Base-by-base conservation (phyloP, 2,888 invertebrate species). In the Tachina fera region DNA sequence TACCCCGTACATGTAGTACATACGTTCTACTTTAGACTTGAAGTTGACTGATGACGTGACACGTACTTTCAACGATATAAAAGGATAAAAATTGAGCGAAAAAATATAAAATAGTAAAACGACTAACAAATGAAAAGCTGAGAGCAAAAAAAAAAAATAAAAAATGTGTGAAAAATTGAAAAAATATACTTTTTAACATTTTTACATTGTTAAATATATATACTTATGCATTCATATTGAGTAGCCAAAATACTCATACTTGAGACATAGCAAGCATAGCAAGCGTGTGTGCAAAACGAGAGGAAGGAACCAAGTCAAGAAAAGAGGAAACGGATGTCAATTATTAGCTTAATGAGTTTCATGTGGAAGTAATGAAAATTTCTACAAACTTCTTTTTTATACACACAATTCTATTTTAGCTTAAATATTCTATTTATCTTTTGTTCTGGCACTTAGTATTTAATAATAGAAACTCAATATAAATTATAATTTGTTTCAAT, bases 291-390 rank as follows among this genome's bases (percentile, higher is more conserved):
- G 47, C 39, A 16, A 60, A 60, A 71, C 47, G 45, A 75, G n/a
- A 75, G 70, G 86, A 86, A 86, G 60, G 31, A 77, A 61, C 45
- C 68, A 77, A 77, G 75, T 75, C 68, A 78, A 67, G 53, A 77
- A 67, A 67, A 76, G 79, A 71, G 84, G 84, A 87, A 87, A 70
- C 83, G 87, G 87, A 87, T 80, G 79, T 83, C 79, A 84, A 80
- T 87, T 84, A 84, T 87, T 84, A 80, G 84, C 87, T 87, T 84
- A 87, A 87, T 84, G 80, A 87, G 82, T 82, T 87, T 84, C 87
- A 87, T 87, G 84, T 79, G 84, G 82, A 84, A 82, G 84, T 70
- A 82, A 78, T 75, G 74, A 78, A 84, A 65, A 71, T 61, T 70
- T 63, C 75, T 78, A 65, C 51, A 83, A 83, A 67, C 61, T 79